Evolutionary conservation across 2,797 vertebrate genomes (phyloP).

Genomic region (Eupleurogrammus muticus): DNA sequence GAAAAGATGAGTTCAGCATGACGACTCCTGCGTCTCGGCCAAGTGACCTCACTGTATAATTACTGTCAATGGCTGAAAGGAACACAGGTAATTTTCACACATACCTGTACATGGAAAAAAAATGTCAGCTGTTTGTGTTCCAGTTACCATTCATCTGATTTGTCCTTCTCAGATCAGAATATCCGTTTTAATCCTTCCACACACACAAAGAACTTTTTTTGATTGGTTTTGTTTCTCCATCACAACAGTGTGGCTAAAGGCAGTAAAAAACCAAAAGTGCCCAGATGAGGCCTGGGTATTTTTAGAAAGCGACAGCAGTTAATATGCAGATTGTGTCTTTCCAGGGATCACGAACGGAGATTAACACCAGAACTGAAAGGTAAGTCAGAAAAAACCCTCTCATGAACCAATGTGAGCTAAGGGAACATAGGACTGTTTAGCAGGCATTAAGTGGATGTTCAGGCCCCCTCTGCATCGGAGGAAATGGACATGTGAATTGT

Average conservation of each 20-base stretch:
- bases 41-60: conserved; percentile 63
- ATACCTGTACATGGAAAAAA: conserved; percentile 32
- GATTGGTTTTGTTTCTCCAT: background rate
- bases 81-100: conserved; percentile 30
- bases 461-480: conserved; percentile 2
- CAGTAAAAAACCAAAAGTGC: conserved; percentile 22
- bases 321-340: conserved; percentile 59
- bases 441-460: conserved; percentile 35
- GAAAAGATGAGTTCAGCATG: conserved; percentile 52
- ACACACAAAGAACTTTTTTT: background rate
- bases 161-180: background rate
- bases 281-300: conserved; percentile 43
- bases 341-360: conserved; percentile 13
- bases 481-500: conserved; percentile 28
- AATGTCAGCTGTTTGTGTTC: conserved; percentile 5
- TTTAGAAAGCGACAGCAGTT: conserved; percentile 58
- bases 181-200: conserved; percentile 11
- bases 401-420: conserved; percentile 37
- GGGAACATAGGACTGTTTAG: conserved; percentile 51
- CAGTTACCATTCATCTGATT: conserved; percentile 27
- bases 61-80: conserved; percentile 54
- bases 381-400: conserved; percentile 55
- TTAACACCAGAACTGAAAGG: conserved; percentile 52
- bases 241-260: background rate
- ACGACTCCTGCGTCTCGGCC: conserved; percentile 55